Evolutionary conservation across 1,140 invertebrate species (phyloP), one percentile per base, ranked within the genome.

Genomic region (Eriosoma lanigerum): DNA sequence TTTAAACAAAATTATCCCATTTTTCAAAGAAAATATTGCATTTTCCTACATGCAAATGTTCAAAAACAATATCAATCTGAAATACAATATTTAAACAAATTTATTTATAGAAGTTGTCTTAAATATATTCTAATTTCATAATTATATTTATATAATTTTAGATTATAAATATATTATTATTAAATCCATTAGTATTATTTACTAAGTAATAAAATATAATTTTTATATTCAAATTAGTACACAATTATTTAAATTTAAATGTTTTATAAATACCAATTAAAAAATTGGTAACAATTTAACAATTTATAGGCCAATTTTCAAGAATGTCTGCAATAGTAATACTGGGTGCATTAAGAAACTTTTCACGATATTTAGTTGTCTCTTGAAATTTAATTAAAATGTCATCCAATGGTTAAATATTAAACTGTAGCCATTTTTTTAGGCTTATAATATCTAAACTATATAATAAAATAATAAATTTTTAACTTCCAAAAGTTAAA

Each of bases 391-490:
- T 70, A 13, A 48, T 48, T 48, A 48, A 70, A 24, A 70, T 24
- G 0, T 70, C 66, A 29, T 70, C 5, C 19, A 50, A 29, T 19
- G 66, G 66, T 70, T 70, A 44, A 19, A 70, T 17, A 70, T 70
- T 70, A 48, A 70, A 70, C 6, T 62, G 29, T 1, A 62, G 58
- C 66, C 38, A 70, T 48, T 10, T 70, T 70, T 70, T 70, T 21
- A 6, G 13, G 17, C 12, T 70, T 9, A 70, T 8, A 56, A 56
- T 21, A 38, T 38, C 3, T 38, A 38, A 38, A 38, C 32, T 38
- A 38, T 38, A 38, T 38, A 38, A 38, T 38, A 38, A 38, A 38
- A 38, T 38, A 38, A 38, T 38, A 38, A 3, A 38, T 38, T 38
- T 38, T 38, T 38, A 38, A 38, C 32, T 4, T 38, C 8, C 3